Evolutionary conservation across 2,113 vertebrate species (phyloP).

Genomic region (Promerops cafer): DNA sequence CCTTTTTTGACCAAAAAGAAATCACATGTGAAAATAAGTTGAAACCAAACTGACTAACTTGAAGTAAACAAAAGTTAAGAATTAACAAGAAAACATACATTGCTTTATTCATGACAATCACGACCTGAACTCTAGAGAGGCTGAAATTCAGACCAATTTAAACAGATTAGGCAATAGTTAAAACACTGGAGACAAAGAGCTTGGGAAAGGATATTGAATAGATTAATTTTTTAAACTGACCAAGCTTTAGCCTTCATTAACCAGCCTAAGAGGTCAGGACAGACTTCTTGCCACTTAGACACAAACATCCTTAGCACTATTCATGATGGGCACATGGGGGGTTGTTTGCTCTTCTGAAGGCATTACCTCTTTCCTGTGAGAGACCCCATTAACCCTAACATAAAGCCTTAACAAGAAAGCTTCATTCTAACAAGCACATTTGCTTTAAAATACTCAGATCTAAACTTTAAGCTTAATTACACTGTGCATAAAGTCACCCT

Average conservation of each 20-base stretch:
- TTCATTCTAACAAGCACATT: background rate
- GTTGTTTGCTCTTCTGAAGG: background rate
- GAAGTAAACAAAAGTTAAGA: background rate
- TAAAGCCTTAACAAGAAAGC: background rate
- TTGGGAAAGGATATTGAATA: background rate
- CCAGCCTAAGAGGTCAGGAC: background rate
- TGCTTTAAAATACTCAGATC: background rate
- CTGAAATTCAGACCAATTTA: background rate
- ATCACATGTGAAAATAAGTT: background rate
- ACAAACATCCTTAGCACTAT: background rate
- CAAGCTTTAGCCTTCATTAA: background rate
- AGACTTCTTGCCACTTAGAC: background rate
- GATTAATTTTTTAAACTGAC: background rate
- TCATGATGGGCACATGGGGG: background rate
- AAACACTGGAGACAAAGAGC: background rate
- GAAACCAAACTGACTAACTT: background rate
- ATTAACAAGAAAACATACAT: background rate
- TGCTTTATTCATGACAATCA: background rate
- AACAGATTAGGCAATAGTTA: background rate
- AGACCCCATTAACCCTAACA: background rate
- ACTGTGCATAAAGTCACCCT: background rate
- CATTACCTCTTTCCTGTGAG: background rate
- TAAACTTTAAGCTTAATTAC: background rate
- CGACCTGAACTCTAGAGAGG: background rate
- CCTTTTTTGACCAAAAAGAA: background rate